Conservation (phyloP, 2,113 vertebrate species). For the Cryptotis parvus region DNA sequence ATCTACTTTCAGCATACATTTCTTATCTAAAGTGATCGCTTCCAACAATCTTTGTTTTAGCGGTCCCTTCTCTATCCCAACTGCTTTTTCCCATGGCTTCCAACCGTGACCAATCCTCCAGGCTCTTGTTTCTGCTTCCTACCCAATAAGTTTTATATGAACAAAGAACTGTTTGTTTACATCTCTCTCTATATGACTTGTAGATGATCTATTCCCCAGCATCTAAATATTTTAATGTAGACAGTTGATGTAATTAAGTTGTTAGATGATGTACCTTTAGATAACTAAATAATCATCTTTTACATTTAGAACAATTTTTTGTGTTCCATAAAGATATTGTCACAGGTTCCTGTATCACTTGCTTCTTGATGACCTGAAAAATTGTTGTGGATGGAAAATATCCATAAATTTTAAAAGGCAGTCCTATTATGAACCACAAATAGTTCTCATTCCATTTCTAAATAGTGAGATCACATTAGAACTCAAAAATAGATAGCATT, state of each 20-base stretch:
- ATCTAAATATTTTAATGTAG: not conserved
- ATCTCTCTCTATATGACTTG: constrained; percentile 29
- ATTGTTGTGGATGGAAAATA: constrained; percentile 69
- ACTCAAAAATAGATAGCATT: constrained; percentile 65
- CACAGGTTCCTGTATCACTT: constrained; percentile 45
- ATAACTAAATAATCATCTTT: constrained; percentile 69
- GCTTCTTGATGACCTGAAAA: constrained; percentile 72
- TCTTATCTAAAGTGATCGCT: no score
- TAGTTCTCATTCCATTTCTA: constrained; percentile 68
- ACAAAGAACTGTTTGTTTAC: constrained; percentile 64
- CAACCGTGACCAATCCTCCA: no score
- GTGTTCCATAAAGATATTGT: constrained; percentile 63
- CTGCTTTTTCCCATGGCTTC: no score
- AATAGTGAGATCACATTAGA: constrained; percentile 78
- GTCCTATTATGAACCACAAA: constrained; percentile 61
- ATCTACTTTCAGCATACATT: no score
- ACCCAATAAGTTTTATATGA: constrained; percentile 55
- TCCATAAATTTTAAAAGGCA: constrained; percentile 68
- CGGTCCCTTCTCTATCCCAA: no score
- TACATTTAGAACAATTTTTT: constrained; percentile 61
- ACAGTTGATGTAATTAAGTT: constrained; percentile 66
- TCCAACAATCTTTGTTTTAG: no score
- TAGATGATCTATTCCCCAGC: constrained; percentile 37
- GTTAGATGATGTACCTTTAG: constrained; percentile 63
- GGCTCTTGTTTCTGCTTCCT: no score